Conservation (phyloP, 2,113 vertebrate genomes). For the Poeciliopsis prolifica region DNA sequence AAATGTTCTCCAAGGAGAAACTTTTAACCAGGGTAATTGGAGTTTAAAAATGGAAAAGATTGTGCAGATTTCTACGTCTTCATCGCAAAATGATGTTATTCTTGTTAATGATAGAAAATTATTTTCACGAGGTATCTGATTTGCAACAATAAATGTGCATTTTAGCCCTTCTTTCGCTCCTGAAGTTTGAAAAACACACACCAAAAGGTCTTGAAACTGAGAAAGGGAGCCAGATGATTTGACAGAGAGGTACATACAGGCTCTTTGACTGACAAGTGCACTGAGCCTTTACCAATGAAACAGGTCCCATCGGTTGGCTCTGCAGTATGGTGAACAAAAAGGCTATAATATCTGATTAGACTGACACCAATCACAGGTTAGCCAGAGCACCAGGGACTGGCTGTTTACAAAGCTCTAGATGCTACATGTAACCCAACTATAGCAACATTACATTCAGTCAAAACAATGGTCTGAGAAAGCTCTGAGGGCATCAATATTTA, state of each 20-base stretch:
- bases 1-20: not conserved
- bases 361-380: conserved; percentile 52
- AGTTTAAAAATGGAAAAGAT: conserved; percentile 23
- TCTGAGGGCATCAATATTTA: conserved; percentile 61
- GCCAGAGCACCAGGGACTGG: conserved; percentile 38
- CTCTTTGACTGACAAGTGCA: conserved; percentile 60
- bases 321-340: conserved; percentile 44
- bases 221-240: conserved; percentile 5
- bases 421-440: conserved; percentile 34
- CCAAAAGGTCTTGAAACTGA: conserved; percentile 17
- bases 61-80: conserved; percentile 25
- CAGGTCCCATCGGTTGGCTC: conserved; percentile 46
- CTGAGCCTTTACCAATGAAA: conserved; percentile 61
- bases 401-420: conserved; percentile 52
- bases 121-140: not conserved
- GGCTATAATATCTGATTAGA: conserved; percentile 51
- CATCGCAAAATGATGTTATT: not conserved
- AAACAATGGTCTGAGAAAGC: conserved; percentile 49
- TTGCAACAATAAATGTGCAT: not conserved
- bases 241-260: conserved; percentile 6
- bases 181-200: conserved; percentile 11
- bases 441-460: conserved; percentile 37
- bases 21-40: conserved; percentile 23
- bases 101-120: conserved; percentile 8
- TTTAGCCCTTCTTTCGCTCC: not conserved